These are phyloP conservation scores for Prochilodus magdalenae DNA, from an alignment of 2,113 vertebrate species.

Conservation along the genomic window DNA sequence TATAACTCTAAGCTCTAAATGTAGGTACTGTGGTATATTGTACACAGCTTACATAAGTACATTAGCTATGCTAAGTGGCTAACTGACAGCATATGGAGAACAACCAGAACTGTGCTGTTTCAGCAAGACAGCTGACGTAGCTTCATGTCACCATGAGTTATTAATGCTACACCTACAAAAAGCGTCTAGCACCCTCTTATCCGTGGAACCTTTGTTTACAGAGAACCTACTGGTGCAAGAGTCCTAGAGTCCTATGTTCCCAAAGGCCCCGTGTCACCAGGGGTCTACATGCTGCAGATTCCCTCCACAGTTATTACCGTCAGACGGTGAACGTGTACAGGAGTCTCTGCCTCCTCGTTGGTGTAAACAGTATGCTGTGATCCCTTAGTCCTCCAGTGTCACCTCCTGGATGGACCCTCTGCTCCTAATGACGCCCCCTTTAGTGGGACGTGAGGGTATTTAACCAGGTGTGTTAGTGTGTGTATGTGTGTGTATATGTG, in stretches of 20 bases:
- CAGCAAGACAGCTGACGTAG: background rate
- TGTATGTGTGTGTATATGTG: background rate
- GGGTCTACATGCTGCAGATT: too few relatives aligned
- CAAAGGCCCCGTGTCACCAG: too few relatives aligned
- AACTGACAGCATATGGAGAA: conserved; percentile 8
- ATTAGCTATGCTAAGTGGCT: conserved; percentile 10
- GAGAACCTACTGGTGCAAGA: too few relatives aligned
- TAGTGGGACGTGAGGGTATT: background rate
- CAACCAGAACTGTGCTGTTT: background rate
- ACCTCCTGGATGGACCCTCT: background rate
- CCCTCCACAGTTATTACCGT: too few relatives aligned
- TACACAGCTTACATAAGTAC: background rate
- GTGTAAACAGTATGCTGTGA: background rate
- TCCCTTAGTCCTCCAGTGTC: background rate
- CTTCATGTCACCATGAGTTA: background rate
- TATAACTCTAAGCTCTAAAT: too few relatives aligned
- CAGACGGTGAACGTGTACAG: too few relatives aligned
- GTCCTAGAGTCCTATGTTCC: too few relatives aligned
- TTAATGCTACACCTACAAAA: too few relatives aligned
- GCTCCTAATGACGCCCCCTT: background rate
- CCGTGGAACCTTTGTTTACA: too few relatives aligned
- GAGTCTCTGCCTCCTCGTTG: background rate
- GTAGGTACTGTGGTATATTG: background rate
- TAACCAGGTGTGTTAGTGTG: background rate
- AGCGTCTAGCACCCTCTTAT: too few relatives aligned